Evolutionary conservation across 2,888 invertebrate genomes (phyloP).

Genomic region (Eupithecia abbreviata): DNA sequence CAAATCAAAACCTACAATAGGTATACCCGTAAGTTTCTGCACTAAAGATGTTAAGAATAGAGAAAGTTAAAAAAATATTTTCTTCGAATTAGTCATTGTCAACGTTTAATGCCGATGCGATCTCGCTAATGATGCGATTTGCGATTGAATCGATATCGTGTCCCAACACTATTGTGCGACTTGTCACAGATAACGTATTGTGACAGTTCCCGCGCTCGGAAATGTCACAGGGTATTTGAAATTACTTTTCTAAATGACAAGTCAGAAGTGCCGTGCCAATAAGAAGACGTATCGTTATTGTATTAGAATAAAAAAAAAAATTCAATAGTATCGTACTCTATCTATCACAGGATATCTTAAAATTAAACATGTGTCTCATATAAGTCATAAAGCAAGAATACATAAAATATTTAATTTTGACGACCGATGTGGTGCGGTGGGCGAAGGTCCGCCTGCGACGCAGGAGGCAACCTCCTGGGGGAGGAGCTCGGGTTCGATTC

Average conservation of each 20-base stretch:
- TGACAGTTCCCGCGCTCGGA: constrained; percentile 22
- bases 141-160: constrained; percentile 33
- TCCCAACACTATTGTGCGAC: constrained; percentile 34
- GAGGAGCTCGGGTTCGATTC: too few relatives aligned
- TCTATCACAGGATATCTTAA: too few relatives aligned
- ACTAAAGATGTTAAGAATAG: background rate
- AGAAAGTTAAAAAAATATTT: constrained; percentile 38
- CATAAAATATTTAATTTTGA: too few relatives aligned
- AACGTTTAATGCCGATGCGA: constrained; percentile 29
- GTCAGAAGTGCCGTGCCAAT: too few relatives aligned
- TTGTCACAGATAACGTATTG: constrained; percentile 18
- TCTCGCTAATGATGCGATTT: constrained; percentile 44
- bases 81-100: constrained; percentile 43
- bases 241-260: background rate
- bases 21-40: background rate
- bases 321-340: too few relatives aligned
- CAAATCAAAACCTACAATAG: background rate
- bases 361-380: too few relatives aligned
- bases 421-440: too few relatives aligned
- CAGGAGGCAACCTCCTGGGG: too few relatives aligned
- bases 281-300: too few relatives aligned
- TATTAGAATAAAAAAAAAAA: too few relatives aligned
- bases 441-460: too few relatives aligned
- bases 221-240: background rate
- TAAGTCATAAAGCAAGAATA: too few relatives aligned